These are phyloP conservation scores for Chironomus tepperi DNA, from an alignment of 1,140 invertebrate genomes.

Conservation along the genomic window DNA sequence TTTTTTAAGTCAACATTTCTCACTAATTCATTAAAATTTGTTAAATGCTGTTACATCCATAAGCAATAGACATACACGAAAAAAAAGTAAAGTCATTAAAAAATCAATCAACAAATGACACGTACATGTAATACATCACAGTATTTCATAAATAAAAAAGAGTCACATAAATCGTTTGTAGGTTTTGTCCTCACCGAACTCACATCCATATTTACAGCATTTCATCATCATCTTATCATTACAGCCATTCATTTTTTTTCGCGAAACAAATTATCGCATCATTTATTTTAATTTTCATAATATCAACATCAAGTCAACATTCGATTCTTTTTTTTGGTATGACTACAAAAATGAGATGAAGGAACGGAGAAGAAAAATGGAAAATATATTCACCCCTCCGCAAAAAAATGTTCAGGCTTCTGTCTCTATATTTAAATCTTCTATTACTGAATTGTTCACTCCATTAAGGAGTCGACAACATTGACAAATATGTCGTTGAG, in stretches of 20 bases:
- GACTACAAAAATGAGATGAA: background rate
- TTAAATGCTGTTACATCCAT: no score
- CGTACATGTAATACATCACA: background rate
- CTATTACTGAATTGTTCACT: background rate
- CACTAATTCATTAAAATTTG: no score
- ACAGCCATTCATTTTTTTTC: background rate
- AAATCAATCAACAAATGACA: background rate
- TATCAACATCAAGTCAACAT: background rate
- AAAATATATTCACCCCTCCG: background rate
- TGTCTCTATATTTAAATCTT: background rate
- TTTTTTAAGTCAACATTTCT: no score
- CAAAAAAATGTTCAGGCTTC: background rate
- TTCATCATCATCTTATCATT: background rate
- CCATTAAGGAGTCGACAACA: background rate
- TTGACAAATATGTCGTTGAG: background rate
- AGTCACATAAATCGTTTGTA: no score
- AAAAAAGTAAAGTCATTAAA: no score
- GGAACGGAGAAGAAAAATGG: background rate
- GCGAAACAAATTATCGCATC: constrained; percentile 10
- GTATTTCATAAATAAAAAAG: no score
- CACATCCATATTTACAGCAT: background rate
- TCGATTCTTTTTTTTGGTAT: background rate
- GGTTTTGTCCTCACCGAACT: no score
- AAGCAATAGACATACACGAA: no score
- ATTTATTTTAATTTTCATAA: constrained; percentile 10